Evolutionary conservation across 53 echinoderm and acorn worm genomes (phyloP).

Genomic region (Actinopyga echinites): DNA sequence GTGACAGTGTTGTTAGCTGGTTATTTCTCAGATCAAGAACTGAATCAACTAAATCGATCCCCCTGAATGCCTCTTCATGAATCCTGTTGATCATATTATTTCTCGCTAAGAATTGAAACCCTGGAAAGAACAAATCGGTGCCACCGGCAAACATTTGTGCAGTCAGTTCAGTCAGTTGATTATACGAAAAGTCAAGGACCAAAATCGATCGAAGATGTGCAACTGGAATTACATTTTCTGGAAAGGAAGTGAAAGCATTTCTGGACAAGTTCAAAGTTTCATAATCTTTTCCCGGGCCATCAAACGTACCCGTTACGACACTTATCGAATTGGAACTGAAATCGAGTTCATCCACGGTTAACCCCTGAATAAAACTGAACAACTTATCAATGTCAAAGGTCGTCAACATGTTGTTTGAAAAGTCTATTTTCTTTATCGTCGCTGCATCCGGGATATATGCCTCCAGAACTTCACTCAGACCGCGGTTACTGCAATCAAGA

Average conservation of each 20-base stretch:
- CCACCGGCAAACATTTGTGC: slow-evolving; percentile 14
- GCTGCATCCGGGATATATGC: not conserved
- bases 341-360: not conserved
- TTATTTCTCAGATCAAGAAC: slow-evolving; percentile 16
- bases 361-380: not conserved
- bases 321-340: slow-evolving; percentile 7
- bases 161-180: slow-evolving; percentile 6
- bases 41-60: not conserved
- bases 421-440: not conserved
- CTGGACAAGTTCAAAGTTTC: not conserved
- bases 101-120: slow-evolving; percentile 2
- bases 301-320: not conserved
- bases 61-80: slow-evolving; percentile 4
- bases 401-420: slow-evolving; percentile 12
- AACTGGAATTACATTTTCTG: not conserved
- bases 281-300: not conserved
- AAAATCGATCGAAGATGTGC: not conserved
- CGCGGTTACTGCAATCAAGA: slow-evolving; percentile 33
- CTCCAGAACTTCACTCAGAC: slow-evolving; percentile 3
- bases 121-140: not conserved
- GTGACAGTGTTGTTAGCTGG: not conserved
- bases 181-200: slow-evolving; percentile 5
- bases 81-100: slow-evolving; percentile 10
- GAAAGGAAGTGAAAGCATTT: slow-evolving; percentile 5
- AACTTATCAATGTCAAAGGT: not conserved